These are phyloP conservation scores for Anolis apletophallus DNA, from an alignment of 2,797 vertebrate species.

Conservation along the genomic window DNA sequence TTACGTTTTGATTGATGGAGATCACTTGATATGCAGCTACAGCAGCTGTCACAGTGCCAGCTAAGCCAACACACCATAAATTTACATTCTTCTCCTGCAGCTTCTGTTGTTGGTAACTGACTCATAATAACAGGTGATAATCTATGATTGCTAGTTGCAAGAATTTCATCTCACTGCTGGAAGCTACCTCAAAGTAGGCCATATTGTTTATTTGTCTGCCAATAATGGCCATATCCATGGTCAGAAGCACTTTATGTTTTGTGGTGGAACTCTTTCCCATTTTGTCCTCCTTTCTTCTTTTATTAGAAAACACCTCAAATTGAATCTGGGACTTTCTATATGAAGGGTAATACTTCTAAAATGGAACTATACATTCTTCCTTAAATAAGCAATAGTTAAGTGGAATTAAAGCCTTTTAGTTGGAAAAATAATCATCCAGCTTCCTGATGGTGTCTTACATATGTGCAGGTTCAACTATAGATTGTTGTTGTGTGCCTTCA, in stretches of 20 bases:
- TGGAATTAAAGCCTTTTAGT: not conserved
- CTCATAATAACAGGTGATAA: not conserved
- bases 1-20: too few species aligned
- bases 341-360: not conserved
- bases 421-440: not conserved
- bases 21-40: not conserved
- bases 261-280: not conserved
- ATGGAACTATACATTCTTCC: not conserved
- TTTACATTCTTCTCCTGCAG: not conserved
- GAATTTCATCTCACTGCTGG: not conserved
- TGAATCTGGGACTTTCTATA: not conserved
- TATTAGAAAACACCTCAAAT: not conserved
- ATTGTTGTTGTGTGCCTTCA: too few species aligned
- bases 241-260: not conserved
- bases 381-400: not conserved
- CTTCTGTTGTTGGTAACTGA: not conserved
- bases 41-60: not conserved
- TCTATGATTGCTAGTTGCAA: not conserved
- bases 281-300: not conserved
- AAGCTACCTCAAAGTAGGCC: not conserved
- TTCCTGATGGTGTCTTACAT: too few species aligned
- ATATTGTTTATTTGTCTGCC: not conserved
- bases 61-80: not conserved
- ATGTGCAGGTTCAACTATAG: too few species aligned
- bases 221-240: not conserved